These are phyloP conservation scores for Drosophila watanabei DNA, from an alignment of 1,140 invertebrate species.

Conservation along the genomic window DNA sequence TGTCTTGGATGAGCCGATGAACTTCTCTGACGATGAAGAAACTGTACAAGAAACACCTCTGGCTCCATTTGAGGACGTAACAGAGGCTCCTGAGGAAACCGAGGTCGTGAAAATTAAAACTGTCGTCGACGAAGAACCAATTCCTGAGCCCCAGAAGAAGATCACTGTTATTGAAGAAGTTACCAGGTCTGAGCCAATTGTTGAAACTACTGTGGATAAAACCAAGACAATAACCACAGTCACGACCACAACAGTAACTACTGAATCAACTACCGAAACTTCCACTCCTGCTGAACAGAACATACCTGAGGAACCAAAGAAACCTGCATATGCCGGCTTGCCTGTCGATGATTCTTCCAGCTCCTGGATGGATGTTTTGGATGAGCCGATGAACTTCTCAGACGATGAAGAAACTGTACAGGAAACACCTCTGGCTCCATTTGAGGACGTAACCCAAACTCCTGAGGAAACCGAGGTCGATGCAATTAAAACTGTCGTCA, in stretches of 20 bases:
- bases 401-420: conserved; percentile 51
- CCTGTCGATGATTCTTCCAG: too few species aligned
- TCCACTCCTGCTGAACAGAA: too few species aligned
- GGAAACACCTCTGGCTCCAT: not conserved
- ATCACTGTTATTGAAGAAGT: not conserved
- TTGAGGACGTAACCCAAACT: not conserved
- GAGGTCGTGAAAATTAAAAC: not conserved
- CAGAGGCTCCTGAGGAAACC: not conserved
- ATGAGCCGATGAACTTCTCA: too few species aligned
- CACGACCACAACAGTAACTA: too few species aligned
- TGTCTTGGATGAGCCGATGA: conserved; percentile 86
- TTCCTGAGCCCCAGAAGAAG: not conserved
- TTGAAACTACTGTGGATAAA: conserved; percentile 1
- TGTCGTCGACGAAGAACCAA: not conserved
- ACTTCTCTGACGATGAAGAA: too few species aligned
- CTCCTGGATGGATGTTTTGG: too few species aligned
- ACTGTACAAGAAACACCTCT: too few species aligned
- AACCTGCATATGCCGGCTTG: too few species aligned
- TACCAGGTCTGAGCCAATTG: conserved; percentile 2
- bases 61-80: not conserved
- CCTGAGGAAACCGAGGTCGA: not conserved
- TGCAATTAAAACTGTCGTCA: not conserved
- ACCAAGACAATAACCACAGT: too few species aligned
- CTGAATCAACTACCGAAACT: too few species aligned
- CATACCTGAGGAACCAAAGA: too few species aligned